Evolutionary conservation across 1,140 invertebrate genomes (phyloP).

Genomic region (Eufriesea mexicana): DNA sequence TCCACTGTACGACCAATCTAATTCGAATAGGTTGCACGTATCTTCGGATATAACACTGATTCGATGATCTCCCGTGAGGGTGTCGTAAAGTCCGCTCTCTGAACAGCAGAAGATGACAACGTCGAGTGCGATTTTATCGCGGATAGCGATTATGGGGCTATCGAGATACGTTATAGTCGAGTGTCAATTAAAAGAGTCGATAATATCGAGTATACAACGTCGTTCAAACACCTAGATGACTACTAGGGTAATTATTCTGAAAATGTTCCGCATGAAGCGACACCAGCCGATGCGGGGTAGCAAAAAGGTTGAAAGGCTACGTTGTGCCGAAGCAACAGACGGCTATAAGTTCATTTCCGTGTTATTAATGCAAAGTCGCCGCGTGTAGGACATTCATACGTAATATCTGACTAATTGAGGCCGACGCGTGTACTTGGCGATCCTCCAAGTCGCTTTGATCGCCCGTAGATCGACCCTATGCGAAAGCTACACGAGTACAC

Average conservation of each 20-base stretch:
- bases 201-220: background rate
- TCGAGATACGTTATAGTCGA: background rate
- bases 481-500: background rate
- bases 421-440: slow-evolving; percentile 72
- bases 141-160: background rate
- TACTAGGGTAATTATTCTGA: background rate
- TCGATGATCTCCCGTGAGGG: background rate
- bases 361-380: slow-evolving; percentile 71
- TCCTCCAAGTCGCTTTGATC: slow-evolving; percentile 73
- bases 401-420: slow-evolving; percentile 76
- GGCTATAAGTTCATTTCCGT: slow-evolving; percentile 64
- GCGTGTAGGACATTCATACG: slow-evolving; percentile 69
- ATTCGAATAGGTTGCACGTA: background rate
- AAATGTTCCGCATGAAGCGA: background rate
- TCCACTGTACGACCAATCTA: background rate
- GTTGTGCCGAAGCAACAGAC: background rate
- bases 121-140: background rate
- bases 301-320: slow-evolving; percentile 6
- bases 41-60: background rate
- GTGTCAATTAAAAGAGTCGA: background rate
- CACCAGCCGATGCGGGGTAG: background rate
- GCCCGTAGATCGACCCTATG: slow-evolving; percentile 49
- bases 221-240: background rate
- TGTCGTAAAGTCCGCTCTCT: background rate
- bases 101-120: background rate